phyloP scores from a whole-genome alignment of 64 coral and sea anemone species.

The Acropora yongei region DNA sequence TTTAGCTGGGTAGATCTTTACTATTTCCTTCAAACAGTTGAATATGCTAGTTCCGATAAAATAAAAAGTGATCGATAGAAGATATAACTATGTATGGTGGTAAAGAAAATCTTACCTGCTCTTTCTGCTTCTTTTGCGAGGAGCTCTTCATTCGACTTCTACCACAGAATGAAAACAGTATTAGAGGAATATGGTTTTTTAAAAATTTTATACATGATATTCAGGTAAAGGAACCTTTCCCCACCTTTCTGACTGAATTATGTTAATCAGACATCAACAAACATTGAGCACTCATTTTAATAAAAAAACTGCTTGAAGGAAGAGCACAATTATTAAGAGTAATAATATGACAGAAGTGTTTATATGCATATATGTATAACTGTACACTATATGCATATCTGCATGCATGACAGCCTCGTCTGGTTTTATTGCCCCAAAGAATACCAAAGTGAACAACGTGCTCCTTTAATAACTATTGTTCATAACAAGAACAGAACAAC shows the following conservation, averaged over 20 bases:
- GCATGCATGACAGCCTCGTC: background rate
- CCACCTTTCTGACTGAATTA: background rate
- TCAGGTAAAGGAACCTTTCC: slow-evolving; percentile 9
- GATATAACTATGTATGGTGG: background rate
- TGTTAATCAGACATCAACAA: background rate
- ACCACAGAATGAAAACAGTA: slow-evolving; percentile 11
- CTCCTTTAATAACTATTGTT: background rate
- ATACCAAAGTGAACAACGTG: slow-evolving; percentile 3
- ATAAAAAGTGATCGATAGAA: background rate
- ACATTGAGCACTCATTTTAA: background rate
- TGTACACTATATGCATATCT: background rate
- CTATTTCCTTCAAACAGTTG: background rate
- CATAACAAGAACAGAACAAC: background rate
- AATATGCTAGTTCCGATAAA: background rate
- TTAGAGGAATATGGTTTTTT: background rate
- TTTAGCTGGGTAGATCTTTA: slow-evolving; percentile 4
- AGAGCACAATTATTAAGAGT: slow-evolving; percentile 11
- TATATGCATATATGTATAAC: background rate
- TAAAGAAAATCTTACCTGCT: background rate
- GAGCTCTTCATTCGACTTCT: slow-evolving; percentile 1
- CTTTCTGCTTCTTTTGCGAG: background rate
- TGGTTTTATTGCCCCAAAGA: background rate
- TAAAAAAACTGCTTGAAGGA: background rate
- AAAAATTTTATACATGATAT: background rate
- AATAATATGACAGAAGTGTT: background rate